Evolutionary conservation across 53 echinoderm and acorn worm species (phyloP).

Genomic region (Arbacia lixula): DNA sequence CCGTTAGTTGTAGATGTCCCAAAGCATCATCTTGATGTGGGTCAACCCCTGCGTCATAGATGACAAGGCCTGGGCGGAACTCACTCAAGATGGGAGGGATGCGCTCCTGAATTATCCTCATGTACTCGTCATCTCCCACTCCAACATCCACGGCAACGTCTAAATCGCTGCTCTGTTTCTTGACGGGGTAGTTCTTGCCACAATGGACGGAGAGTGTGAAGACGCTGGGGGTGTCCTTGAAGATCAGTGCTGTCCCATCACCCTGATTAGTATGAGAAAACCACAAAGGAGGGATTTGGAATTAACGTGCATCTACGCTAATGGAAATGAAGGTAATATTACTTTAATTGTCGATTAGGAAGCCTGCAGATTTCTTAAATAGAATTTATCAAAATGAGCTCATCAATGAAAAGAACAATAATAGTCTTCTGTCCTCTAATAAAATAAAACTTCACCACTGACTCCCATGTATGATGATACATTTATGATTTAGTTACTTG

Average conservation of each 20-base stretch:
- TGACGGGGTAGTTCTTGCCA: slow-evolving; percentile 78
- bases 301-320: too few species aligned
- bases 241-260: slow-evolving; percentile 83
- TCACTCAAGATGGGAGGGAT: slow-evolving; percentile 64
- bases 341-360: too few species aligned
- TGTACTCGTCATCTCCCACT: slow-evolving; percentile 63
- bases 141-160: slow-evolving; percentile 69
- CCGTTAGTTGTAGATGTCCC: slow-evolving; percentile 74
- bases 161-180: slow-evolving; percentile 72
- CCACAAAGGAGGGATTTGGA: too few species aligned
- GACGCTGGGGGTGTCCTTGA: slow-evolving; percentile 59
- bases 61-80: slow-evolving; percentile 68
- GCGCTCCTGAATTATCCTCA: slow-evolving; percentile 62
- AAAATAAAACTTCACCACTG: too few species aligned
- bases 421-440: too few species aligned
- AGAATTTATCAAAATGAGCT: too few species aligned
- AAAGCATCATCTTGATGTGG: slow-evolving; percentile 73
- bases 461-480: too few species aligned
- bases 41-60: slow-evolving; percentile 85
- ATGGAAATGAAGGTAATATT: too few species aligned
- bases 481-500: too few species aligned
- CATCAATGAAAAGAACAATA: too few species aligned
- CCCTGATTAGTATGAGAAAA: too few species aligned
- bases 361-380: too few species aligned
- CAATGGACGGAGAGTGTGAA: slow-evolving; percentile 87